Percentiles rank a stretch among this genome's conserved stretches.
Conservation (phyloP, 2,113 vertebrate species). For the Dryoscopus gambensis region DNA sequence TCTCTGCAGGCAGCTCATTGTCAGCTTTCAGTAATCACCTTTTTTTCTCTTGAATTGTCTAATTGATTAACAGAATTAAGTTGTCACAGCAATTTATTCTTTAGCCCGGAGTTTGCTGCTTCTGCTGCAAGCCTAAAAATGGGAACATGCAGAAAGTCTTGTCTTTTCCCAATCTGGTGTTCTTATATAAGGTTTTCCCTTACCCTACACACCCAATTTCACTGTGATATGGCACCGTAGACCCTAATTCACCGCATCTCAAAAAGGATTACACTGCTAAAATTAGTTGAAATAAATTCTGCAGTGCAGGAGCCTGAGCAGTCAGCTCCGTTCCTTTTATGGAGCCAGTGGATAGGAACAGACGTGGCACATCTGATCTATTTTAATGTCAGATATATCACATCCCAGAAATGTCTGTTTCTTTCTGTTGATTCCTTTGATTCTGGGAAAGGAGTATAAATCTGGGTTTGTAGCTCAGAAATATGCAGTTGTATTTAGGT, state of each 20-base stretch:
- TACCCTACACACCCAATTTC: not conserved
- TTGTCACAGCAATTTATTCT: slow-evolving; percentile 14
- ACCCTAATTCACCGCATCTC: not conserved
- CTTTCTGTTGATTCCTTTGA: not conserved
- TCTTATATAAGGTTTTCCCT: not conserved
- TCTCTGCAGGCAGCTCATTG: not conserved
- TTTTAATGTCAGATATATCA: not conserved
- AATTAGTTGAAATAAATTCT: slow-evolving; percentile 2
- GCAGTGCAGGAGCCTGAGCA: not conserved
- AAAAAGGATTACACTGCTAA: not conserved
- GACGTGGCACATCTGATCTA: not conserved
- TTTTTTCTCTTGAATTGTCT: not conserved
- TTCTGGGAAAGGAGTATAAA: not conserved
- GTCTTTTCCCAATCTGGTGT: not conserved
- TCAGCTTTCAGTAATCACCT: slow-evolving; percentile 39
- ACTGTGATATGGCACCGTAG: not conserved
- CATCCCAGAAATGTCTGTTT: not conserved
- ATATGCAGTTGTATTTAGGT: not conserved
- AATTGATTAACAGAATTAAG: slow-evolving; percentile 52
- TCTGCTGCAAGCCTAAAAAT: not conserved
- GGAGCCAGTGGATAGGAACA: not conserved
- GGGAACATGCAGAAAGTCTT: not conserved
- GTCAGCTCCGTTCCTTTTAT: not conserved
- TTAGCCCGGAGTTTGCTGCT: not conserved
- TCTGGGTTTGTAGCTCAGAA: not conserved